A percentile compares a stretch with the other conserved stretches of the same genome.
Evolutionary conservation across 2,113 vertebrate species (phyloP).

Genomic region (Perognathus longimembris): DNA sequence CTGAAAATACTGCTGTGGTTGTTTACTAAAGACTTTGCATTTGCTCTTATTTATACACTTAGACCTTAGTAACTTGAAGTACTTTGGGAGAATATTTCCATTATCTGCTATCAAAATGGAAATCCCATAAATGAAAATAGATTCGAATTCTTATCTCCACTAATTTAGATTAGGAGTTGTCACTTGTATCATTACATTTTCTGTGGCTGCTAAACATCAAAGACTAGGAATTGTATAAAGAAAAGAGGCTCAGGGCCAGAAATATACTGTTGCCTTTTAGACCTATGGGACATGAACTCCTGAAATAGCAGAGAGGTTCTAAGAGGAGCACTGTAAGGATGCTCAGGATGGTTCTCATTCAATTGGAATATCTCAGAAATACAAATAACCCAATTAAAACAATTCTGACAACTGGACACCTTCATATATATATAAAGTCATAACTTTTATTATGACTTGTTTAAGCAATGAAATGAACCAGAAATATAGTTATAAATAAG

Average conservation of each 20-base stretch:
- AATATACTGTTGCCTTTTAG: background rate
- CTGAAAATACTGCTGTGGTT: background rate
- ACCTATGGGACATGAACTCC: background rate
- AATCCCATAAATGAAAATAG: background rate
- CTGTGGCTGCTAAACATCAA: background rate
- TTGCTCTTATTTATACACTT: background rate
- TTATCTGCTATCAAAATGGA: background rate
- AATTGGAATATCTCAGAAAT: background rate
- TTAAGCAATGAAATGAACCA: background rate
- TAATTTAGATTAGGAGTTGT: too few species aligned
- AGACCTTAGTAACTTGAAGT: background rate
- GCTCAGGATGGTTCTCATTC: background rate
- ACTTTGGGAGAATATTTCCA: background rate
- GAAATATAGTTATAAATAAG: background rate
- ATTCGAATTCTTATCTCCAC: background rate
- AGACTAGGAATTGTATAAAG: background rate
- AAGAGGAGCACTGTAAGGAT: background rate
- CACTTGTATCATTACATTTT: background rate
- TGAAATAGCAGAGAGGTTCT: background rate
- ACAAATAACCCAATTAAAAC: background rate
- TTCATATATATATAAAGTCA: background rate
- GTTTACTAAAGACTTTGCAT: background rate
- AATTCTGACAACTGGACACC: background rate
- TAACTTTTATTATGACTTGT: background rate
- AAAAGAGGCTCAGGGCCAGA: background rate